Percentiles rank a stretch among this genome's conserved stretches.
These are phyloP conservation scores for Semotilus atromaculatus DNA, from an alignment of 2,797 vertebrate species.

Conservation along the genomic window DNA sequence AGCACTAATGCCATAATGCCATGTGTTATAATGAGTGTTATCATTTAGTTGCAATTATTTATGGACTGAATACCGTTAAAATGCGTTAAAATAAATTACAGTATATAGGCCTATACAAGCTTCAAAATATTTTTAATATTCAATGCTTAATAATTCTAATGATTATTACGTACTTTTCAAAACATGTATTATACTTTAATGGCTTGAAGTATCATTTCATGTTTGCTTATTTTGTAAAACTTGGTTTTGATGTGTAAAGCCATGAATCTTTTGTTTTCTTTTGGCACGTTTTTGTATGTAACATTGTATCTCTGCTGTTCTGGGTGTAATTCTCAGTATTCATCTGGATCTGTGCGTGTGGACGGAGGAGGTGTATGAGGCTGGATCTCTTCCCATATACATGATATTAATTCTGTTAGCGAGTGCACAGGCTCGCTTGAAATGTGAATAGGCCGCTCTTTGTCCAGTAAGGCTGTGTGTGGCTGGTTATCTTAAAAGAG, in stretches of 20 bases:
- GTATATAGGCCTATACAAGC: background rate
- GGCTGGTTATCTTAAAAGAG: conserved; percentile 74
- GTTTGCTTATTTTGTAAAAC: background rate
- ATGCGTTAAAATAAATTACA: background rate
- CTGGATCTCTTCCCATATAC: conserved; percentile 73
- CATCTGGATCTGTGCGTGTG: background rate
- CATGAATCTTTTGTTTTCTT: background rate
- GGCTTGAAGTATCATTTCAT: background rate
- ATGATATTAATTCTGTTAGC: conserved; percentile 68
- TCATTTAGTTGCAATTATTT: background rate
- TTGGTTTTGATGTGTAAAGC: background rate
- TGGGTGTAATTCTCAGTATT: background rate
- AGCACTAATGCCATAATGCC: background rate
- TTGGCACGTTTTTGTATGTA: conserved; percentile 50
- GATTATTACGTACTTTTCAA: background rate
- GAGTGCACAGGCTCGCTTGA: conserved; percentile 66
- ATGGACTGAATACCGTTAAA: background rate
- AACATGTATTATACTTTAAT: background rate
- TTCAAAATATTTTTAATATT: background rate
- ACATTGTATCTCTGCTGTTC: background rate
- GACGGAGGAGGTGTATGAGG: conserved; percentile 68
- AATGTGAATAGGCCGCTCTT: conserved; percentile 69
- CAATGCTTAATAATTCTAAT: background rate
- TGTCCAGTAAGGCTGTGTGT: conserved; percentile 73
- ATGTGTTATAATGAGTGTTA: background rate